Evolutionary conservation across 2,113 vertebrate genomes (phyloP).

Genomic region (Tyto alba): DNA sequence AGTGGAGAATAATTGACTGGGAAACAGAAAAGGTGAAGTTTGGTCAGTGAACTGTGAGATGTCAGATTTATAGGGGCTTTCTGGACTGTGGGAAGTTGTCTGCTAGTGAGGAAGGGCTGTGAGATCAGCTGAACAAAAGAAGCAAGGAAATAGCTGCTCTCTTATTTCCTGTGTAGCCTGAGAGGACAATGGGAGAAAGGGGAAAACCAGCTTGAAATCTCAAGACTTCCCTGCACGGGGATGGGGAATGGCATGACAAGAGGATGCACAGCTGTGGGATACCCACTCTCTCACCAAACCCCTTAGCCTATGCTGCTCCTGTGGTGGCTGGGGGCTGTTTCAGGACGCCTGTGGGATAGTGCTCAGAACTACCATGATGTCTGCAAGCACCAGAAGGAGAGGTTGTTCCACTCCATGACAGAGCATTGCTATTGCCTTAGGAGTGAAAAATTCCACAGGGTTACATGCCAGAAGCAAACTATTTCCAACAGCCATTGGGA

Average conservation of each 20-base stretch:
- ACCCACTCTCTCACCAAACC: background rate
- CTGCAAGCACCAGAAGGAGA: background rate
- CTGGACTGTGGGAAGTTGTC: background rate
- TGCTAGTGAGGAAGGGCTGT: background rate
- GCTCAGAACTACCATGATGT: background rate
- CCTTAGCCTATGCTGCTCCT: background rate
- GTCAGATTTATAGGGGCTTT: background rate
- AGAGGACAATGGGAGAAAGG: background rate
- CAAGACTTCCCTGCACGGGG: background rate
- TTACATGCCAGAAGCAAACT: background rate
- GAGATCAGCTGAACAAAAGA: background rate
- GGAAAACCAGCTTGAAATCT: background rate
- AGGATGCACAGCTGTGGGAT: background rate
- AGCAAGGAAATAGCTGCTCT: background rate
- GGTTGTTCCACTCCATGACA: background rate
- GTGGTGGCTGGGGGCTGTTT: background rate
- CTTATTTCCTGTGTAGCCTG: background rate
- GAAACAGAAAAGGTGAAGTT: background rate
- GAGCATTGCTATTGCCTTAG: background rate
- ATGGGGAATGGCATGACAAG: fast-evolving
- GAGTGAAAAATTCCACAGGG: background rate
- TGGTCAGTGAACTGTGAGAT: background rate
- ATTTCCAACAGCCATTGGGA: background rate
- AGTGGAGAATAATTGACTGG: constrained; percentile 9
- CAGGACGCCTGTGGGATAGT: background rate